Base-by-base conservation (phyloP, 2,113 vertebrate genomes). In the Semicossyphus pulcher region DNA sequence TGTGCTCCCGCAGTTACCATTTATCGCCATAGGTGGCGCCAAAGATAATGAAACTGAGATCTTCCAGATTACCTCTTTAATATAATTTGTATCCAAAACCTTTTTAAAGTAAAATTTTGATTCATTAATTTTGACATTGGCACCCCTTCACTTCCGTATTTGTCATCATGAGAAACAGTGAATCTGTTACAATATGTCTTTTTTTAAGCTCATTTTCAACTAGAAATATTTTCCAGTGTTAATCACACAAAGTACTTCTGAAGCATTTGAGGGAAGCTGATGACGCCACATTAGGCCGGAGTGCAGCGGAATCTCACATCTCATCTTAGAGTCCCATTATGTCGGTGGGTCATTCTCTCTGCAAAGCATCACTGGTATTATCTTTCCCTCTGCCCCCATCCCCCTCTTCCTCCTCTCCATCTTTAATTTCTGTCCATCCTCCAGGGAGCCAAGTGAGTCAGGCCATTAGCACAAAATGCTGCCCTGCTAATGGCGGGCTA, bases 401-500 rank as follows among this genome's bases (percentile, higher is more conserved):
- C 62, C 53, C 41, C 18, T 44, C 65, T 25, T 54, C 36, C 72
- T 58, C 62, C 53, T 64, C 70, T 57, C 36, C 60, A 0, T 91
- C 83, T 91, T 87, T 85, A 73, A 85, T 90, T 89, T 85, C 84
- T 82, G 28, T 47, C 53, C 72, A 70, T 81, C 80, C 84, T 83
- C 79, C 57, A 60, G 87, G 85, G 75, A 31, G n/a, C 58, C 59
- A 47, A 65, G 77, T 86, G 86, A 91, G 86, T 85, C 78, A 86
- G 76, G 41, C 86, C 89, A 90, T 91, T 91, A 92, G 88, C 45
- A 52, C 58, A 74, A 36, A 49, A 80, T 44, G 63, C 68, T 64
- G 57, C 54, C 54, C 18, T 9, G 53, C 76, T 91, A 88, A 91
- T 90, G 85, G 77, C 58, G n/a, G 64, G 41, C 51, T 26, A 49